Evolutionary conservation across 2,888 invertebrate genomes (phyloP), one percentile per base, ranked within the genome.

Genomic region (Tortrix viridana): DNA sequence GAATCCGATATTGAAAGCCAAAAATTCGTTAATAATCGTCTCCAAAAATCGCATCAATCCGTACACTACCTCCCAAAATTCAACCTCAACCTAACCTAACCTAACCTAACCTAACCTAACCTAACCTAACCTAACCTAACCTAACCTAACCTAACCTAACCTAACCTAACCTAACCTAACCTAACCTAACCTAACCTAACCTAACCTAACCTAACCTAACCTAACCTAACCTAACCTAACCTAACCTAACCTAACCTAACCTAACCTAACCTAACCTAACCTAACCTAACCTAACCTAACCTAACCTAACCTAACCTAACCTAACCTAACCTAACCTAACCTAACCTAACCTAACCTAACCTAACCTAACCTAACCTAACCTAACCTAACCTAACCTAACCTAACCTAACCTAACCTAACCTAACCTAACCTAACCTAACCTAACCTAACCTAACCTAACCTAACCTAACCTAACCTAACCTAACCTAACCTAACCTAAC

Each of bases 401-500:
- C n/a, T n/a, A n/a, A n/a, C n/a, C n/a, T n/a, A n/a, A n/a, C n/a
- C n/a, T n/a, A n/a, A n/a, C 37, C 37, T 57, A 57, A 57, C 57
- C 56, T 60, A 57, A 57, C 56, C 37, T 50, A 37, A 44, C 32
- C 56, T 55, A 48, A 52, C 56, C 22, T 22, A 56, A 52, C 38
- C 14, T 38, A 47, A 26, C 53, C 60, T 47, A 60, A 44, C 26
- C 53, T 54, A 26, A 60, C 60, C 47, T 37, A 48, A 46, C 44
- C 47, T 46, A 54, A 54, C 41, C 37, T 54, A 43, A 50, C 37
- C 22, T 46, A 37, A 22, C 22, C 60, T 18, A 54, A 43, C 65
- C 55, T 58, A 58, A 58, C 60, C 65, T 65, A 52, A 60, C 55
- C 55, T 19, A 44, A 57, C 46, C 52, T 46, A 50, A 43, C 37